Percentiles rank a stretch among this genome's conserved stretches.
phyloP scores from a whole-genome alignment of 2,113 vertebrate genomes.

The Centropristis striata region DNA sequence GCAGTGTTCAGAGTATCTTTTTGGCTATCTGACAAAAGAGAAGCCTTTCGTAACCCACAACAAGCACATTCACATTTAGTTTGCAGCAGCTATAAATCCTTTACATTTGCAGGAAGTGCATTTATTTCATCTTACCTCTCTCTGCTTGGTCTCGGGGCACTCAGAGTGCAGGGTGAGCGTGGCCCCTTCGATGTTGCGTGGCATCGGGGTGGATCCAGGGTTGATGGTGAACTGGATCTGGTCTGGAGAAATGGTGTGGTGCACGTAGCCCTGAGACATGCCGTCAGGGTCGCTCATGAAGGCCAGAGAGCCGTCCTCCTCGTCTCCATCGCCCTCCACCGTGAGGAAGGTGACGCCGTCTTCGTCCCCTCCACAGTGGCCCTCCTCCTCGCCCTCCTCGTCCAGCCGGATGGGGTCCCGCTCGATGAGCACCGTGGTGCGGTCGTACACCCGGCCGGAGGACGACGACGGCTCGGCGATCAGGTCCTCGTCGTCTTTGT shows the following conservation, averaged over 20 bases:
- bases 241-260: slow-evolving; percentile 98
- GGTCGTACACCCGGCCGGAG: slow-evolving; percentile 92
- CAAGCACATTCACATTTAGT: not conserved
- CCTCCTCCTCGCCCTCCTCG: slow-evolving; percentile 89
- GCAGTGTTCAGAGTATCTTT: no score
- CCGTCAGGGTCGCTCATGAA: slow-evolving; percentile 94
- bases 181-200: slow-evolving; percentile 97
- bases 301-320: slow-evolving; percentile 90
- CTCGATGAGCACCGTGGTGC: slow-evolving; percentile 98
- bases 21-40: not conserved
- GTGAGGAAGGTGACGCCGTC: slow-evolving; percentile 91
- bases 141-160: slow-evolving; percentile 96
- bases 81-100: not conserved
- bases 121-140: slow-evolving; percentile 87
- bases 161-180: slow-evolving; percentile 97
- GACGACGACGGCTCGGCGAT: slow-evolving; percentile 90
- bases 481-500: slow-evolving; percentile 87
- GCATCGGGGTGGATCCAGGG: slow-evolving; percentile 98
- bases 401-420: slow-evolving; percentile 93
- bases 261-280: slow-evolving; percentile 98
- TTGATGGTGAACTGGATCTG: slow-evolving; percentile 99
- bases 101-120: not conserved
- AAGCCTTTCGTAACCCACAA: not conserved
- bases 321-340: slow-evolving; percentile 90
- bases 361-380: slow-evolving; percentile 89